Base-by-base conservation (phyloP, 2,113 vertebrate genomes). In the Oenanthe melanoleuca region DNA sequence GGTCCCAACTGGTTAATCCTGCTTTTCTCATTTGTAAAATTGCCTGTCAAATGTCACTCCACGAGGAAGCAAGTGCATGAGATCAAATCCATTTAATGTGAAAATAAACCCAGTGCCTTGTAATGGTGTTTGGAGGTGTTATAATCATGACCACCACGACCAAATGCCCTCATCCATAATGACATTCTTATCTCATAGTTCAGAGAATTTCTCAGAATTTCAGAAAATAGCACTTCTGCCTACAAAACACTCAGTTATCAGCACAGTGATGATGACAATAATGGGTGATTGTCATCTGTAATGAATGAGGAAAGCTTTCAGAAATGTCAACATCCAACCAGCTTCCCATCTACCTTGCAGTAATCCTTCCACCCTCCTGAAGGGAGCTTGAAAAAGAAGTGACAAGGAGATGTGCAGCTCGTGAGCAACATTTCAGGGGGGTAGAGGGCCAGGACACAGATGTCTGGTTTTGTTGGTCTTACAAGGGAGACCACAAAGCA, bases 161-260 rank as follows among this genome's bases (percentile, higher is more conserved):
- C 60, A 86, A 94, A 90, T 42, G 88, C 53, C 60, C 88, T 78
- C 85, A 59, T 56, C 64, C 78, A 52, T 18, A 86, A 33, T 50
- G 86, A 42, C 88, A 93, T 64, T 29, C 75, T 83, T 7, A 66
- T 33, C 92, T 83, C 93, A 16, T 1, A 70, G 79, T 12, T 91
- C 94, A 93, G 78, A 87, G 74, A 8, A 57, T 72, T 88, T 83
- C 89, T 90, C 93, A 86, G 82, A 83, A 94, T 94, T 93, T 84
- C 59, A 95, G 69, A 95, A 92, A 93, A 95, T 84, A 92, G 72
- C 94, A 88, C 56, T 55, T 86, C 89, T 91, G 74, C 95, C 95
- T 92, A 83, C 89, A 88, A 94, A 92, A 77, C 80, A 63, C 92
- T 77, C 89, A 78, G 88, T 94, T 88, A 93, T 63, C 2, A 0